Evolutionary conservation across 2,888 invertebrate genomes (phyloP), one percentile per base, ranked within the genome.

Genomic region (Tetranychus truncatus): DNA sequence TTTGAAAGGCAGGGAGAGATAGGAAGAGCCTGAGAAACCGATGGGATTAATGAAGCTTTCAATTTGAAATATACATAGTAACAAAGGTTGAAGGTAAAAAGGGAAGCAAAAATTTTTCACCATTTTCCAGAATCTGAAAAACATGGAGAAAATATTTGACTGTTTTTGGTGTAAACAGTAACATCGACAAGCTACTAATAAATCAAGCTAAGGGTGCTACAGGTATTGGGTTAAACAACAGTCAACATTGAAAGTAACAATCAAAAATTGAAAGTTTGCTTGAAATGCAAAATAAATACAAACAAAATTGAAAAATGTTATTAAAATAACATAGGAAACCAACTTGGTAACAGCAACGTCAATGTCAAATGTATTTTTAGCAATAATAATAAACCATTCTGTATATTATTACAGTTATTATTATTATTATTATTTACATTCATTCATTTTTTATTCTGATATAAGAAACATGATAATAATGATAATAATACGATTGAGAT

Each of bases 11-110:
- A 67, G n/a, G n/a, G 67, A 69, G 9, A 69, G 69, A 69, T 6
- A 69, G 69, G 20, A 24, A 69, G 69, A 69, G 69, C 18, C 11
- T 24, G 69, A 69, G 21, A 69, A 24, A 69, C 55, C 55, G 55
- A 55, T 55, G 55, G 55, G 55, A 55, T 55, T 55, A 55, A 55
- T 55, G 55, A 55, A 55, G 55, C 55, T 55, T 55, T 55, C 55
- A 55, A 55, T 55, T 55, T 55, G 55, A 55, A 55, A 55, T 55
- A 55, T 55, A 55, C 55, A 55, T 55, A 55, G 55, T 55, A 55
- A 55, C 55, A 55, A 15, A 55, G 55, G 55, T 55, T 55, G 15
- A 15, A 55, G 55, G 9, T 9, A 55, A 55, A 55, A 55, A 55
- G 34, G 34, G 34, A 34, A 55, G n/a, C 9, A 55, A 55, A 9